These are phyloP conservation scores for Barnardius zonarius DNA, from an alignment of 2,113 vertebrate genomes.

Conservation along the genomic window DNA sequence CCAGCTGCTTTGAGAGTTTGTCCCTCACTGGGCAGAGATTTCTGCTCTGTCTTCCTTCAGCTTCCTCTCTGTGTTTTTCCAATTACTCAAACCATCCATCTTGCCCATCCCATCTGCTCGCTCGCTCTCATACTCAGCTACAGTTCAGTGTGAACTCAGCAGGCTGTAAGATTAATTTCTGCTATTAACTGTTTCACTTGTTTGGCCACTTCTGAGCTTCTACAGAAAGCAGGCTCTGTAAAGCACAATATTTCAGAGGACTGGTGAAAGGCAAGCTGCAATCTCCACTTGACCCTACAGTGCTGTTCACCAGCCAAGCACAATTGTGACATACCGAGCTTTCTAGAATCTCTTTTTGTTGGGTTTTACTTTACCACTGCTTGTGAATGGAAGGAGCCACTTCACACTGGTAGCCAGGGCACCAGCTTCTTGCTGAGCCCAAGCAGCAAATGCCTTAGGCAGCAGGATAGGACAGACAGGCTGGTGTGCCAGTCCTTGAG, in stretches of 20 bases:
- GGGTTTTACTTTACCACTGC: background rate
- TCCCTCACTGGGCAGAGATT: conserved; percentile 47
- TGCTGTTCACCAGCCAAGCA: background rate
- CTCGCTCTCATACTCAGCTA: conserved; percentile 29
- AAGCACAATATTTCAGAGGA: background rate
- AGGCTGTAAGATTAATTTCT: conserved; percentile 58
- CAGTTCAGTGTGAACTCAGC: conserved; percentile 54
- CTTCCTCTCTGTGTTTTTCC: conserved; percentile 55
- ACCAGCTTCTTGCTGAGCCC: background rate
- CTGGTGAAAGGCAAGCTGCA: conserved; percentile 34
- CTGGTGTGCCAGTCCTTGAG: background rate
- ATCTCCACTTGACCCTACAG: background rate
- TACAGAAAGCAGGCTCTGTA: background rate
- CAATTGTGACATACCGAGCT: background rate
- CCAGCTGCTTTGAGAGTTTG: conserved; percentile 52
- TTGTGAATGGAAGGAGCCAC: background rate
- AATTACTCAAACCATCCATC: conserved; percentile 56
- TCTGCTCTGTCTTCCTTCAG: conserved; percentile 40
- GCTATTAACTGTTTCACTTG: conserved; percentile 56
- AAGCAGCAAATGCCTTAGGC: background rate
- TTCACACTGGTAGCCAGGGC: background rate
- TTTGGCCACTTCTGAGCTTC: conserved; percentile 41
- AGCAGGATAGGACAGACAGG: background rate
- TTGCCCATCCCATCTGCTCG: conserved; percentile 48
- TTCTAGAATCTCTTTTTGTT: background rate